Evolutionary conservation across 2,113 vertebrate species (phyloP), one percentile per base, ranked within the genome.

Genomic region (Irena cyanogastra): DNA sequence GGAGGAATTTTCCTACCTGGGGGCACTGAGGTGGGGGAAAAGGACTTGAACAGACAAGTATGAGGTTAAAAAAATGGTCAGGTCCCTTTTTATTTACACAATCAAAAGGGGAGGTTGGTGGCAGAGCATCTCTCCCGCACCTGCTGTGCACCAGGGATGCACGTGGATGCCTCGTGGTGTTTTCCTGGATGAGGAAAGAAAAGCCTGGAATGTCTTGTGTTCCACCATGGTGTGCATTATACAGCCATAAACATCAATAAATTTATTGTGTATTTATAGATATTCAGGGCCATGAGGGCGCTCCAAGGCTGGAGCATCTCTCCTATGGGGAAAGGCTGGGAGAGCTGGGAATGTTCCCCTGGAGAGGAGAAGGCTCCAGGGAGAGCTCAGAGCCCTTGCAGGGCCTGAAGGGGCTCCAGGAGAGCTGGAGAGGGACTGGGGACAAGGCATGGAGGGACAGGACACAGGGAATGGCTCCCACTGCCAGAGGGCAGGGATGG

Each of bases 1-100:
- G 90, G 45, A 88, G 93, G 92, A 94, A 96, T 95, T 95, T 96
- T 96, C 93, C 96, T 85, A 87, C 90, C 91, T 95, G 81, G 65
- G 91, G 83, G 92, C 11, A 0, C 2, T 52, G 28, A 18, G 20
- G 47, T 3, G 27, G 30, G 9, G 2, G 16, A 22, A 57, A 75
- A 61, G 49, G 81, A 53, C 54, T 94, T 87, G 93, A 96, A 56
- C 0, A 5, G 78, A 61, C 77, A 89, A 61, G 91, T 33, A 83
- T 66, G 78, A 89, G 35, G 66, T 41, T 35, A 33, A 65, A 93
- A 64, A 68, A 41, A 45, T 12, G 39, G 9, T 70, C 54, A 85
- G 50, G 27, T 72, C 53, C 50, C 54, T 56, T 61, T 49, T 54
- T 17, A 35, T 52, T 33, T 61, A 13, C 59, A 54, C 18, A 9